A percentile compares a stretch with the other conserved stretches of the same genome.
phyloP scores from a whole-genome alignment of 2,888 invertebrate genomes.

The Gasteruption jaculator region DNA sequence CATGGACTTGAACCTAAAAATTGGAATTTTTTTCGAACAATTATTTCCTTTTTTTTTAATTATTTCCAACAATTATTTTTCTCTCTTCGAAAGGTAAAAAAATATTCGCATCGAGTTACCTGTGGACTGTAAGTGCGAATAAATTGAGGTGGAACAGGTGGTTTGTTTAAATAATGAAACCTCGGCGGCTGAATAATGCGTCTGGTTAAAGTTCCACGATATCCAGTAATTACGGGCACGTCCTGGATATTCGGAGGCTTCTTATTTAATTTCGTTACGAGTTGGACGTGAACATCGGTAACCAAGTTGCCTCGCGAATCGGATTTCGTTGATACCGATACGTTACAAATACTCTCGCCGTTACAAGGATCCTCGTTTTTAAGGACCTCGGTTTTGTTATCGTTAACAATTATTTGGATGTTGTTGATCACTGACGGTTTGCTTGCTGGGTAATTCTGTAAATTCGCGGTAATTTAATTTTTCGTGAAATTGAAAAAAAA shows the following conservation, averaged over 20 bases:
- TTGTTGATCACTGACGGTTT: constrained; percentile 26
- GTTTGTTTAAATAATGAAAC: constrained; percentile 15
- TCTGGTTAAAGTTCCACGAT: constrained; percentile 24
- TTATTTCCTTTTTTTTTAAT: too few species aligned
- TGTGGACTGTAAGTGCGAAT: constrained; percentile 28
- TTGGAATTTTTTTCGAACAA: too few species aligned
- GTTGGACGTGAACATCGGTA: constrained; percentile 29
- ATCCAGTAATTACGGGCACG: constrained; percentile 34
- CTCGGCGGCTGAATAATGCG: constrained; percentile 12
- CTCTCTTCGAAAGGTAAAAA: too few species aligned
- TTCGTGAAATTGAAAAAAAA: not conserved
- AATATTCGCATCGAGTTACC: too few species aligned
- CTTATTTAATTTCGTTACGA: constrained; percentile 28
- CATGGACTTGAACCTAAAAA: too few species aligned
- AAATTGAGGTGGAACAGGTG: constrained; percentile 6
- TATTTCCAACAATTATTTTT: too few species aligned
- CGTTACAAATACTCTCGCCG: constrained; percentile 29
- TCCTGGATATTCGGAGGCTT: constrained; percentile 22
- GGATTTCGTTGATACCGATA: constrained; percentile 24
- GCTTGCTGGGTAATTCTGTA: constrained; percentile 11
- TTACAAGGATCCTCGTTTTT: constrained; percentile 22
- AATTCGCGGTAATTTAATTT: constrained; percentile 4
- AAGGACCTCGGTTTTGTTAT: constrained; percentile 20
- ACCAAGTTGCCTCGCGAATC: constrained; percentile 29
- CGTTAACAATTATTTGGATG: constrained; percentile 28